Percentiles rank a stretch among this genome's conserved stretches.
Conservation (phyloP, 2,888 invertebrate genomes). For the Scaptomyza polygonia region DNA sequence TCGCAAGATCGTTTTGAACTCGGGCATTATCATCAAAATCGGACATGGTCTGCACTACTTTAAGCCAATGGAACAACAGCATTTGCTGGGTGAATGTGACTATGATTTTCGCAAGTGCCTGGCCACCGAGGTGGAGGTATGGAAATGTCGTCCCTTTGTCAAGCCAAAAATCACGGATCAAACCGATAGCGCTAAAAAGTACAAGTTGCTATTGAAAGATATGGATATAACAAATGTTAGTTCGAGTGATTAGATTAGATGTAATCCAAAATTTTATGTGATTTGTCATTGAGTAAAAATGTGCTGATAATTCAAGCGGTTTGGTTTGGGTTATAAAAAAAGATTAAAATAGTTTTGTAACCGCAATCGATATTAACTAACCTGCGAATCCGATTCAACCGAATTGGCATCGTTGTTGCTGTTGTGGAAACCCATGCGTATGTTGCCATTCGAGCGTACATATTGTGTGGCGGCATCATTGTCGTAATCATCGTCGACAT, state of each 20-base stretch:
- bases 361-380: conserved; percentile 39
- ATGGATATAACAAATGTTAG: not conserved
- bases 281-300: too few relatives aligned
- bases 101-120: conserved; percentile 91
- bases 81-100: conserved; percentile 89
- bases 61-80: conserved; percentile 89
- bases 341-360: too few relatives aligned
- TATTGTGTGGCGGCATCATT: conserved; percentile 80
- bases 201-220: conserved; percentile 14
- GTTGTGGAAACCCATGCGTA: conserved; percentile 79
- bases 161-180: conserved; percentile 30
- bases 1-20: conserved; percentile 94
- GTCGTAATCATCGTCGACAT: conserved; percentile 62
- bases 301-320: too few relatives aligned
- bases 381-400: conserved; percentile 83
- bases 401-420: conserved; percentile 79
- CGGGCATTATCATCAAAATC: conserved; percentile 95
- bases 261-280: too few relatives aligned
- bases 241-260: too few relatives aligned
- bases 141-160: conserved; percentile 69
- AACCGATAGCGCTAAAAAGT: not conserved
- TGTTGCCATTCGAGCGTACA: conserved; percentile 75
- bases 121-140: conserved; percentile 92
- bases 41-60: conserved; percentile 95
- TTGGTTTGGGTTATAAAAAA: too few relatives aligned